Evolutionary conservation across 1,140 invertebrate species (phyloP).

Genomic region (Drosophila erecta): DNA sequence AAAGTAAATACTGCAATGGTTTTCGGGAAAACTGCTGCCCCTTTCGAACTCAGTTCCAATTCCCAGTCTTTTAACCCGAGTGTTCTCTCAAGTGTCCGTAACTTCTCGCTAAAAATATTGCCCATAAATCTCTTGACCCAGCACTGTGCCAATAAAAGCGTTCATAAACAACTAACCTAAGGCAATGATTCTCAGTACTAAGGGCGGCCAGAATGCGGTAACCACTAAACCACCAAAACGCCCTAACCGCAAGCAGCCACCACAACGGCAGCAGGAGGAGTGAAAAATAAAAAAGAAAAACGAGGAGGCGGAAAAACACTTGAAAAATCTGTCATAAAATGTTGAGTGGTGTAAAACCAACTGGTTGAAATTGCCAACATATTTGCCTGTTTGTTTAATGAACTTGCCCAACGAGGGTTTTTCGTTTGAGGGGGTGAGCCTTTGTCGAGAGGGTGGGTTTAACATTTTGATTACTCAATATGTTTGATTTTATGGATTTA

Average conservation of each 20-base stretch:
- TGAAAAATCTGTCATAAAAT: constrained; percentile 83
- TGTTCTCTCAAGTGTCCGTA: constrained; percentile 33
- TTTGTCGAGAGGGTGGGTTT: constrained; percentile 15
- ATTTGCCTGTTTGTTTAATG: constrained; percentile 81
- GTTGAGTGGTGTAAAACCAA: constrained; percentile 69
- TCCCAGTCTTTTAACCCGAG: constrained; percentile 11
- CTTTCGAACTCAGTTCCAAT: constrained; percentile 4
- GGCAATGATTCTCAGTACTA: constrained; percentile 48
- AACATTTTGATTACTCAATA: constrained; percentile 81
- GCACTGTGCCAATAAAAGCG: constrained; percentile 73
- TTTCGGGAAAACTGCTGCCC: constrained; percentile 1
- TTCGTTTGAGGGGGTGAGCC: constrained; percentile 7
- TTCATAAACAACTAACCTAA: constrained; percentile 79
- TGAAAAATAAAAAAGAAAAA: constrained; percentile 29
- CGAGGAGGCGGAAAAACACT: constrained; percentile 58
- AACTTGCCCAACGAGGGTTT: constrained; percentile 36
- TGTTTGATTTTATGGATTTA: constrained; percentile 75
- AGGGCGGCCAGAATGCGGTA: constrained; percentile 19
- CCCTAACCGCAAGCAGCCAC: constrained; percentile 55
- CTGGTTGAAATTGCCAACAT: constrained; percentile 79
- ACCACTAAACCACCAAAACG: constrained; percentile 24
- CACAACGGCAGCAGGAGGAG: constrained; percentile 22
- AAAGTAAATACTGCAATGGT: constrained; percentile 5
- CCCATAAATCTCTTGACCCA: constrained; percentile 65
- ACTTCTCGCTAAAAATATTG: constrained; percentile 59